phyloP scores from a whole-genome alignment of 2,113 vertebrate genomes.

The Cnemophilus loriae region DNA sequence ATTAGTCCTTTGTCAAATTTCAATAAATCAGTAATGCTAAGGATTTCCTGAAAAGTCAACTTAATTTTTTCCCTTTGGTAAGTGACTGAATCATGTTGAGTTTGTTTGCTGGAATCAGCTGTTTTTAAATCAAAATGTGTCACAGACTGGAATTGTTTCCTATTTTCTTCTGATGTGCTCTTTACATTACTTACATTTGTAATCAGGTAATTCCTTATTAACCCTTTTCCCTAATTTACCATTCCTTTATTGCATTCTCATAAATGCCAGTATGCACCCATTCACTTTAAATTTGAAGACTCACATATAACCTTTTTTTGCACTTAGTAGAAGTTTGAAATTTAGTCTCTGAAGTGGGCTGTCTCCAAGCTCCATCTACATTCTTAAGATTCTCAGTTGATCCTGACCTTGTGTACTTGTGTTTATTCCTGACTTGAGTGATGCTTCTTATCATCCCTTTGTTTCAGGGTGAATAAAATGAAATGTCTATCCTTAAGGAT shows the following conservation, averaged over 20 bases:
- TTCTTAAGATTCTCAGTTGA: neutral
- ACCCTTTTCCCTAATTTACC: neutral
- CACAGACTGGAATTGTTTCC: neutral
- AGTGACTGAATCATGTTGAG: neutral
- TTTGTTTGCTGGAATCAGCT: neutral
- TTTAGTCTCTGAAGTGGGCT: neutral
- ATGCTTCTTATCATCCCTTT: neutral
- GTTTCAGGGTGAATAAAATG: neutral
- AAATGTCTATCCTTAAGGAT: neutral
- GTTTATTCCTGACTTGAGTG: neutral
- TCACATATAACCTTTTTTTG: neutral
- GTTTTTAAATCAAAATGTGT: neutral
- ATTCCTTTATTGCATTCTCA: neutral
- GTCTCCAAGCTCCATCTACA: neutral
- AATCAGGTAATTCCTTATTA: neutral
- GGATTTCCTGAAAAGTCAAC: neutral
- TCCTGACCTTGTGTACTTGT: neutral
- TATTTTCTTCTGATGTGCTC: neutral
- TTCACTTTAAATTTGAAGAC: neutral
- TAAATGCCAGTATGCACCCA: neutral
- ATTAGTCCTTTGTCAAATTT: neutral
- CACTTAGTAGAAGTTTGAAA: neutral
- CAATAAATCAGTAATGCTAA: neutral
- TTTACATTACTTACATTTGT: neutral
- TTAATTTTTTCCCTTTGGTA: neutral